phyloP scores from a whole-genome alignment of 2,888 invertebrate genomes.

The Eupithecia subumbrata region DNA sequence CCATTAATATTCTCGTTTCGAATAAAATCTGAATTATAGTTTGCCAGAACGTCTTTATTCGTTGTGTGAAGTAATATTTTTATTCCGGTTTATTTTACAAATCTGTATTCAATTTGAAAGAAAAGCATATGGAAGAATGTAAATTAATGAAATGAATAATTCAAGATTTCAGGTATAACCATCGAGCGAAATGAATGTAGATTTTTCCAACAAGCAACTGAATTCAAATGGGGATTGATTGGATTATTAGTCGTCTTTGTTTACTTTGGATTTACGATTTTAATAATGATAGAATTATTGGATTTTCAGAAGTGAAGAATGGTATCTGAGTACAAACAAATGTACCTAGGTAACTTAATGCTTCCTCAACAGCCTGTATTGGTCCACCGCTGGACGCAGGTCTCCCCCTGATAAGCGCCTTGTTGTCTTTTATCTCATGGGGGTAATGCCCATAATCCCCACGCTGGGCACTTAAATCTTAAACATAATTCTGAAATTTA shows the following conservation, averaged over 20 bases:
- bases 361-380: no score
- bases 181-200: slow-evolving; percentile 19
- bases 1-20: not conserved
- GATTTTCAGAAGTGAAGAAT: not conserved
- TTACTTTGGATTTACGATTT: not conserved
- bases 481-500: no score
- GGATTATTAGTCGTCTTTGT: slow-evolving; percentile 7
- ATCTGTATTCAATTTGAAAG: slow-evolving; percentile 20
- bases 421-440: no score
- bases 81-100: not conserved
- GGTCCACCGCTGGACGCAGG: no score
- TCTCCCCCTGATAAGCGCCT: no score
- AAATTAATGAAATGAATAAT: slow-evolving; percentile 26
- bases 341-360: not conserved
- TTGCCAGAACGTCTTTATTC: not conserved
- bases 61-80: not conserved
- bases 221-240: slow-evolving; percentile 21
- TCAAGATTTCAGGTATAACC: slow-evolving; percentile 16
- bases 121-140: slow-evolving; percentile 15
- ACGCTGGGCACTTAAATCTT: no score
- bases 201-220: slow-evolving; percentile 21
- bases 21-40: slow-evolving; percentile 1
- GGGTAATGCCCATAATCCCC: no score
- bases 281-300: not conserved
- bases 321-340: not conserved